Evolutionary conservation across 2,888 invertebrate genomes (phyloP), one percentile per base, ranked within the genome.

Genomic region (Spialia ferax): DNA sequence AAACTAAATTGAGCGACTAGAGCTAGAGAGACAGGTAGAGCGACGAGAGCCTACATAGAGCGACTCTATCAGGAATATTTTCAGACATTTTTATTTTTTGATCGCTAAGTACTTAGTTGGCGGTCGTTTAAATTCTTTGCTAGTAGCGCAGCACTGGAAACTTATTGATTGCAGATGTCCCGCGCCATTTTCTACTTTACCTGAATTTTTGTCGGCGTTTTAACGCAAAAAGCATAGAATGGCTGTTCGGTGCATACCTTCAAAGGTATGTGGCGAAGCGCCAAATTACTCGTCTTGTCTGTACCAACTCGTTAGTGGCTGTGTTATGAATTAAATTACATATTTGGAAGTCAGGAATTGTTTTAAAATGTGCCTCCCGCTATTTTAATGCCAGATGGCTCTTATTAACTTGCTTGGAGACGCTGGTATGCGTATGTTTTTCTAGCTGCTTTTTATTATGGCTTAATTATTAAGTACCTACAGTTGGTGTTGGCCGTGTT

Each of bases 241-340:
- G 42, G 35, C 4, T 81, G 85, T 83, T 85, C 84, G 80, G 75
- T 72, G 79, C 74, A 83, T 83, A 82, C 82, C 79, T 69, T 73
- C 68, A 74, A 20, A 68, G 85, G 89, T 87, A 90, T 90, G 86
- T 87, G 89, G 88, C 88, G 82, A 59, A 77, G 73, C 73, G 86
- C 89, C 89, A 88, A 89, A 87, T 87, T 84, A 85, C 85, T 81
- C 83, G 83, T 77, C 75, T 74, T 20, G 80, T 80, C 42, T 45
- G 42, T 45, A 77, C 78, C 48, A 20, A 80, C 79, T 84, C 75
- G 80, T 83, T 82, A 83, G 78, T 78, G 72, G 73, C 75, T 67
- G 76, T 79, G 82, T 82, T 85, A 81, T 82, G 80, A 82, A 83
- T 79, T 81, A 81, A 82, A 84, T 80, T 85, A 76, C 78, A 77